Evolutionary conservation across 53 echinoderm and acorn worm genomes (phyloP), one percentile per base, ranked within the genome.

Genomic region (Patiria pectinifera): DNA sequence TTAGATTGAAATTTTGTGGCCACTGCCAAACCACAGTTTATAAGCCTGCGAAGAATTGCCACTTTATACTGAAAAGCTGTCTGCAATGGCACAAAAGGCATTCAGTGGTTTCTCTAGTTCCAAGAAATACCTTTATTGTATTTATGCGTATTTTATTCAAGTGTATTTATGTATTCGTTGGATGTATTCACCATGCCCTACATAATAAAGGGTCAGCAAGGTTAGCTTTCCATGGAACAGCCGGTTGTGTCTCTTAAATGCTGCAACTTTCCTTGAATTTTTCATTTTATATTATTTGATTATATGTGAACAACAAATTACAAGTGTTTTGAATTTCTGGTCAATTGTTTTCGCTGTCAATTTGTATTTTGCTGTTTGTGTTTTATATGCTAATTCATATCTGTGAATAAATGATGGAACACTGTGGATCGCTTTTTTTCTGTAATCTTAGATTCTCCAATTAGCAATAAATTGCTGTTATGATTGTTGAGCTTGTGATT

Each of bases 81-180:
- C 74, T 74, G 24, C 24, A 45, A 45, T 0, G 19, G 80, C 80
- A 48, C 80, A 48, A 14, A 46, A 79, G 14, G 80, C 24, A 79
- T 45, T 79, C 80, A 79, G 80, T 79, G 80, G 80, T 79, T 79
- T 79, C 22, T 35, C 14, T 5, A n/a, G 11, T 79, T 79, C 80
- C 24, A 15, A 48, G 80, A 79, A 79, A 45, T 46, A 45, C 80
- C 80, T 79, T 12, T 18, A 45, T 48, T 79, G 80, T 79, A 79
- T 79, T 16, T 10, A 18, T 66, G 19, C 53, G 53, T 53, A 53
- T 53, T 13, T 66, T 66, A 66, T 66, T 66, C 66, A 16, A 18
- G 74, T 74, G 19, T 24, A 74, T 74, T 74, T 74, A 74, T 74
- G 4, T 35, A 35, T 35, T n/a, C 24, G 66, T 18, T 66, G 4